phyloP scores from a whole-genome alignment of 2,888 invertebrate genomes.

The Leptura quadrifasciata region DNA sequence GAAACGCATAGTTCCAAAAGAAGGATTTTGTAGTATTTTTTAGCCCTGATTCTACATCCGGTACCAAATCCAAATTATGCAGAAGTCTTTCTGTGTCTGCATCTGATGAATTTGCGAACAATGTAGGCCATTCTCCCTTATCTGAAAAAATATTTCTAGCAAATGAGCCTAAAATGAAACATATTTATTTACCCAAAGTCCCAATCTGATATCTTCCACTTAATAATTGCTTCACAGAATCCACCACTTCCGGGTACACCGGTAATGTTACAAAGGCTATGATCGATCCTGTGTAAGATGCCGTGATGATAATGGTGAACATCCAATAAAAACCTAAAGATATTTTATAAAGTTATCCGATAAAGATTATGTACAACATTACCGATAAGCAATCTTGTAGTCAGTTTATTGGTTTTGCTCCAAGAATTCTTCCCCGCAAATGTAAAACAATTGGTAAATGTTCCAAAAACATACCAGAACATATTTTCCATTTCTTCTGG shows the following conservation, averaged over 20 bases:
- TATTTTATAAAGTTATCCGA: background rate
- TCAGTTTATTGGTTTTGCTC: conserved; percentile 81
- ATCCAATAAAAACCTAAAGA: conserved; percentile 85
- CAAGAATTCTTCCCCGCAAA: conserved; percentile 83
- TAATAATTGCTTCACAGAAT: conserved; percentile 81
- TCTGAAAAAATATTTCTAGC: conserved; percentile 73
- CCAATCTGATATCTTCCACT: conserved; percentile 83
- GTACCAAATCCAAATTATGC: conserved; percentile 81
- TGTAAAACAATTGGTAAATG: conserved; percentile 88
- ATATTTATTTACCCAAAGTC: conserved; percentile 77
- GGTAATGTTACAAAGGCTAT: conserved; percentile 90
- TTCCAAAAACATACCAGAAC: conserved; percentile 92
- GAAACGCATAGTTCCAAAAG: conserved; percentile 87
- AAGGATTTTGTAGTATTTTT: conserved; percentile 84
- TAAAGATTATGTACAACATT: conserved; percentile 55
- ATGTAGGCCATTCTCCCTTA: conserved; percentile 84
- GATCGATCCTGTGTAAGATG: conserved; percentile 89
- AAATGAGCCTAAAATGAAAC: background rate
- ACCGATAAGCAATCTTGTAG: conserved; percentile 85
- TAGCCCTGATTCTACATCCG: conserved; percentile 81
- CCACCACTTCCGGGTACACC: conserved; percentile 84
- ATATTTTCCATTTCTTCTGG: conserved; percentile 87
- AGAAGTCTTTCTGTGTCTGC: conserved; percentile 78
- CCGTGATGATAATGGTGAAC: conserved; percentile 90
- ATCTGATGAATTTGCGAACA: conserved; percentile 84